Conservation (phyloP, 2,888 invertebrate genomes). For the Monochamus alternatus region DNA sequence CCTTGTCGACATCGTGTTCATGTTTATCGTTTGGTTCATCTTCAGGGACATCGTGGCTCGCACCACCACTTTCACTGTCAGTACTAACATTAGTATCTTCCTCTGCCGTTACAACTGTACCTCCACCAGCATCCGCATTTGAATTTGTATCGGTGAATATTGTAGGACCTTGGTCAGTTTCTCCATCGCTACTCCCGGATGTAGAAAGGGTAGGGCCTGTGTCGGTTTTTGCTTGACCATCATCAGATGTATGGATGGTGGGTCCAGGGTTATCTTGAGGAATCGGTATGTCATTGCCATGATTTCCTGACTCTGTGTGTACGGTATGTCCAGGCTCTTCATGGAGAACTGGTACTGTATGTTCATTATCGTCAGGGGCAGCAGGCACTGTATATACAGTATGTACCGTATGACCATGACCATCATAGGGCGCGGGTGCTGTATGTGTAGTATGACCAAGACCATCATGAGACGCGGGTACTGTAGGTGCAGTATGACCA, state of each 20-base stretch:
- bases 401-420: background rate
- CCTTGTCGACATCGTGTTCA: background rate
- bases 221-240: background rate
- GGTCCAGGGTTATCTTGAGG: background rate
- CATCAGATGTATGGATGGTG: background rate
- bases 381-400: too few species aligned
- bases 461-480: too few species aligned
- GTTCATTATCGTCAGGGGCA: too few species aligned
- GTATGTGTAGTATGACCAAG: background rate
- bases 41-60: background rate
- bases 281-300: background rate
- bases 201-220: background rate
- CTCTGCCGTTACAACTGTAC: background rate
- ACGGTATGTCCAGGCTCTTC: background rate
- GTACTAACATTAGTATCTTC: background rate
- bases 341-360: too few species aligned
- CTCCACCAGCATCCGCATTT: background rate
- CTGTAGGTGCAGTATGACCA: background rate
- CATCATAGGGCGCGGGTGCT: background rate
- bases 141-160: background rate
- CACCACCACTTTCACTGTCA: background rate
- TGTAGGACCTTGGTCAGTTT: background rate
- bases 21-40: background rate
- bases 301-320: background rate
- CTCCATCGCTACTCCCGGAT: background rate